Conservation (phyloP, 2,113 vertebrate genomes). For the Cottus gobio region DNA sequence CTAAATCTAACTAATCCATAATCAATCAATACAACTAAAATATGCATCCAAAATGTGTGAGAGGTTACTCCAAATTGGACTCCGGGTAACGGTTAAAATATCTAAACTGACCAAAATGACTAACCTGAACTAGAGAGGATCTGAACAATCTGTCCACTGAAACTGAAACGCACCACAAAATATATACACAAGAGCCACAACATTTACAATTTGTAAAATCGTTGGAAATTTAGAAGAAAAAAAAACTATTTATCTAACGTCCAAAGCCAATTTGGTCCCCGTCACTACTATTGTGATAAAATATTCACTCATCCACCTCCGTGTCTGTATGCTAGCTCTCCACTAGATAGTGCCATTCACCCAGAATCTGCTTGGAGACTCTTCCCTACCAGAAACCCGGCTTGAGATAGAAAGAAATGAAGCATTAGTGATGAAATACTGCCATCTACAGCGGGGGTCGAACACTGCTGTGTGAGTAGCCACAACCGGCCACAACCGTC, state of each 20-base stretch:
- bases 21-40: conserved; percentile 59
- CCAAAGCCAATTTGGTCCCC: background rate
- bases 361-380: conserved; percentile 52
- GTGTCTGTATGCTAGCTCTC: conserved; percentile 32
- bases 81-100: conserved; percentile 59
- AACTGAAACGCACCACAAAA: conserved; percentile 25
- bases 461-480: conserved; percentile 21
- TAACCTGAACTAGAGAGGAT: background rate
- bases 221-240: background rate
- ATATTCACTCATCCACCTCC: conserved; percentile 1
- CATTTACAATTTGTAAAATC: conserved; percentile 28
- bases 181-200: background rate
- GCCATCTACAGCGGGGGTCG: conserved; percentile 76
- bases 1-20: conserved; percentile 14
- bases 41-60: conserved; percentile 11
- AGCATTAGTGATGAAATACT: conserved; percentile 57
- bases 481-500: conserved; percentile 1
- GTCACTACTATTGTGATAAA: background rate
- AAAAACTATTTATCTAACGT: background rate
- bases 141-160: conserved; percentile 20
- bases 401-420: background rate
- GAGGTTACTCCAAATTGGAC: background rate
- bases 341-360: conserved; percentile 71
- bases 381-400: background rate
- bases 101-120: background rate